These are phyloP conservation scores for Amiota mariae DNA, from an alignment of 2,888 invertebrate genomes.

Conservation along the genomic window DNA sequence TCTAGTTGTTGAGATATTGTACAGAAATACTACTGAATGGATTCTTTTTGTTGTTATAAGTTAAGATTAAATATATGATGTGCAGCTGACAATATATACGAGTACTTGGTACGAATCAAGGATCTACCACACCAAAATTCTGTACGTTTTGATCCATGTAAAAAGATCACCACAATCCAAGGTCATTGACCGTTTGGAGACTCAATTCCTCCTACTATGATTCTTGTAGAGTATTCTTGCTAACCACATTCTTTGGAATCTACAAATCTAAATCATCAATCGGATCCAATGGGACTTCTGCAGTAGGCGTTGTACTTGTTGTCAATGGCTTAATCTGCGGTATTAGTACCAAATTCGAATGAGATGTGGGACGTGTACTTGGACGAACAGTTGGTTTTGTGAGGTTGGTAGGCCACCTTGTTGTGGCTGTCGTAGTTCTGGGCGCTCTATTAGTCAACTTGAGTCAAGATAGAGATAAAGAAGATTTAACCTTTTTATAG, in stretches of 20 bases:
- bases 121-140: constrained; percentile 97
- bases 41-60: constrained; percentile 9
- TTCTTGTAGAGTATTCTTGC: constrained; percentile 86
- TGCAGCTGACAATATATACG: constrained; percentile 89
- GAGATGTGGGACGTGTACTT: constrained; percentile 61
- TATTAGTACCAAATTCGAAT: constrained; percentile 63
- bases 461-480: too few species aligned
- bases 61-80: too few species aligned
- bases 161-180: constrained; percentile 96
- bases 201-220: constrained; percentile 93
- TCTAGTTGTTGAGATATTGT: neutral
- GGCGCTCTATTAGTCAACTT: constrained; percentile 65
- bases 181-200: constrained; percentile 92
- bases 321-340: constrained; percentile 73
- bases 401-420: constrained; percentile 67
- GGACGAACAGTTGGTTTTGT: constrained; percentile 53
- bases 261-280: constrained; percentile 62
- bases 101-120: constrained; percentile 84
- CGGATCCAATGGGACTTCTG: constrained; percentile 62
- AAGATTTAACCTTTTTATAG: too few species aligned
- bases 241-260: constrained; percentile 82
- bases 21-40: neutral
- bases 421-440: constrained; percentile 70
- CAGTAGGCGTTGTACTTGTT: constrained; percentile 76
- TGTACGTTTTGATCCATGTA: constrained; percentile 87